A percentile compares a stretch with the other conserved stretches of the same genome.
Conservation (phyloP, 2,113 vertebrate species). For the Naja naja region DNA sequence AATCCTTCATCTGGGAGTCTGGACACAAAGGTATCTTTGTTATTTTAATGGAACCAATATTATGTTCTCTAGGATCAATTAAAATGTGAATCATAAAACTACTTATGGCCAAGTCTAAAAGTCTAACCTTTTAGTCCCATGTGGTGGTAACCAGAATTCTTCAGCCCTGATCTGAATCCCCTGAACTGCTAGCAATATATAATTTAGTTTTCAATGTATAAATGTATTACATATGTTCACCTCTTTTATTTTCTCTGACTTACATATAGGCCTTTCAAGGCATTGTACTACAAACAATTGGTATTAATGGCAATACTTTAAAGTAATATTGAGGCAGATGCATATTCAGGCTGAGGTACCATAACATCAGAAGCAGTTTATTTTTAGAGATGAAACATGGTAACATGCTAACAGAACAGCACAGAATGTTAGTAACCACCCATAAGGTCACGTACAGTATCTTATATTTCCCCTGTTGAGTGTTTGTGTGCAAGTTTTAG, state of each 20-base stretch:
- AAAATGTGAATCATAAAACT: not conserved
- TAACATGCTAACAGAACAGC: conserved; percentile 35
- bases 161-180: not conserved
- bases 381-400: conserved; percentile 29
- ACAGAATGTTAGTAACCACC: conserved; percentile 42
- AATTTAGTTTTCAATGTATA: not conserved
- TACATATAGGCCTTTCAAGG: conserved; percentile 14
- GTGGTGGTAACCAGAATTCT: not conserved
- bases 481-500: conserved; percentile 49
- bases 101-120: not conserved
- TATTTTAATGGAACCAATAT: not conserved
- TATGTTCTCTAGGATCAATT: not conserved
- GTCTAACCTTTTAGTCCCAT: not conserved
- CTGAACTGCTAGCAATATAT: not conserved
- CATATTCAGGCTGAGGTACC: conserved; percentile 11
- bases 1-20: not conserved
- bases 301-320: conserved; percentile 5
- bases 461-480: conserved; percentile 58
- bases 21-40: not conserved
- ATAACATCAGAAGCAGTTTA: conserved; percentile 4
- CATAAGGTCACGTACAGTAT: conserved; percentile 49
- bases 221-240: not conserved
- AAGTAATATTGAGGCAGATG: not conserved
- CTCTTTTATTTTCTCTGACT: not conserved
- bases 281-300: not conserved